These are phyloP conservation scores for Drosophila cognata DNA, from an alignment of 2,888 invertebrate genomes.

Conservation along the genomic window DNA sequence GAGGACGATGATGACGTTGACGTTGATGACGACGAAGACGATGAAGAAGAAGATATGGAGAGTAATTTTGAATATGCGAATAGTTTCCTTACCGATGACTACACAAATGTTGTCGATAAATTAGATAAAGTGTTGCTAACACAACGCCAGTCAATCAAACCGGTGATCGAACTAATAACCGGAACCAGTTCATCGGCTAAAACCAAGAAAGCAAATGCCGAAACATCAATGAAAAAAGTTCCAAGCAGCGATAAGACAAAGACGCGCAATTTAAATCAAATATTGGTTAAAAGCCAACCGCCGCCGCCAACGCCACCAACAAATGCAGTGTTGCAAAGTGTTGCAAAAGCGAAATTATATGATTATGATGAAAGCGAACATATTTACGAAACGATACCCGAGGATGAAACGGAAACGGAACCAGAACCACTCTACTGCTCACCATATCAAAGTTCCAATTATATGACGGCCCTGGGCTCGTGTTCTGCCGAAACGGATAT, in stretches of 20 bases:
- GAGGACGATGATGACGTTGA: constrained; percentile 17
- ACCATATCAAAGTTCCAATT: constrained; percentile 86
- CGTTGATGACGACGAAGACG: constrained; percentile 68
- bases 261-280: constrained; percentile 11
- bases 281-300: constrained; percentile 3
- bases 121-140: constrained; percentile 69
- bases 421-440: constrained; percentile 88
- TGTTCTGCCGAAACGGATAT: constrained; percentile 52
- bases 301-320: neutral
- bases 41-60: constrained; percentile 69
- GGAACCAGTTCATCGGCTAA: constrained; percentile 2
- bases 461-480: constrained; percentile 69
- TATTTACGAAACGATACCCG: constrained; percentile 89
- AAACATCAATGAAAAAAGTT: constrained; percentile 3
- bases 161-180: constrained; percentile 11
- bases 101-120: constrained; percentile 75
- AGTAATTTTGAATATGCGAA: constrained; percentile 78
- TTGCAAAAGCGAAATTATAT: constrained; percentile 29
- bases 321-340: neutral
- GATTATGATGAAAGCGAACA: constrained; percentile 87
- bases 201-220: neutral
- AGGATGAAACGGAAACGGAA: constrained; percentile 85
- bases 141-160: constrained; percentile 44
- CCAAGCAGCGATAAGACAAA: constrained; percentile 18
- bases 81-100: constrained; percentile 76